phyloP scores from a whole-genome alignment of 1,140 invertebrate species.

The Teleopsis dalmanni region DNA sequence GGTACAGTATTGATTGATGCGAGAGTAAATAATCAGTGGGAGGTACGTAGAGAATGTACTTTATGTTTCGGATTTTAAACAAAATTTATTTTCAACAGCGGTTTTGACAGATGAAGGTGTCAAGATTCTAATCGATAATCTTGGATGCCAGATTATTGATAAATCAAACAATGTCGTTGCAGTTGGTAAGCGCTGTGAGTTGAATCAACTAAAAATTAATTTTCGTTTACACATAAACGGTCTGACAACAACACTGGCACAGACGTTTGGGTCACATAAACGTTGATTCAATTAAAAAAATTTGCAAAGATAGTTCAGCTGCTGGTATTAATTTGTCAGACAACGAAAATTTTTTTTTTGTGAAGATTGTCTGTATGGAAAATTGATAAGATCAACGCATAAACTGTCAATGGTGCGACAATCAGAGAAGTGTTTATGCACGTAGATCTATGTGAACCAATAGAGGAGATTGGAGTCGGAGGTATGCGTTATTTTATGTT shows the following conservation, averaged over 20 bases:
- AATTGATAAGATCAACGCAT: slow-evolving; percentile 16
- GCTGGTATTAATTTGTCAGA: not conserved
- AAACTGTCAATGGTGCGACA: not conserved
- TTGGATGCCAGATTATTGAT: slow-evolving; percentile 12
- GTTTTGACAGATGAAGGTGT: slow-evolving; percentile 19
- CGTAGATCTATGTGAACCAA: slow-evolving; percentile 27
- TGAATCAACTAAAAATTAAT: not conserved
- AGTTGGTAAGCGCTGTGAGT: slow-evolving; percentile 1
- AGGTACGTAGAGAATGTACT: slow-evolving; percentile 14
- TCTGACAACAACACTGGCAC: slow-evolving; percentile 23
- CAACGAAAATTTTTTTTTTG: slow-evolving; percentile 19
- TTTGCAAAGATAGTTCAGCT: slow-evolving; percentile 16
- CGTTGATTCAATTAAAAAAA: slow-evolving; percentile 14
- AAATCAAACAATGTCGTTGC: slow-evolving; percentile 13
- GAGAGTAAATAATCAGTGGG: slow-evolving; percentile 16
- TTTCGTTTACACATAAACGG: slow-evolving; percentile 5
- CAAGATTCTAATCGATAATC: slow-evolving; percentile 18
- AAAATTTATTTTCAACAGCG: slow-evolving; percentile 26
- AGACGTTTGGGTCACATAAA: slow-evolving; percentile 23
- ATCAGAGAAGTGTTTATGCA: slow-evolving; percentile 18
- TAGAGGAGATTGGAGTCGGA: slow-evolving; percentile 22
- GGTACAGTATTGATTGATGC: slow-evolving; percentile 17
- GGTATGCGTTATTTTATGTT: slow-evolving; percentile 35
- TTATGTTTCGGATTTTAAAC: slow-evolving; percentile 16
- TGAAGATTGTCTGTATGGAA: slow-evolving; percentile 25